Conservation (phyloP, 1,140 invertebrate species). For the Atta cephalotes region DNA sequence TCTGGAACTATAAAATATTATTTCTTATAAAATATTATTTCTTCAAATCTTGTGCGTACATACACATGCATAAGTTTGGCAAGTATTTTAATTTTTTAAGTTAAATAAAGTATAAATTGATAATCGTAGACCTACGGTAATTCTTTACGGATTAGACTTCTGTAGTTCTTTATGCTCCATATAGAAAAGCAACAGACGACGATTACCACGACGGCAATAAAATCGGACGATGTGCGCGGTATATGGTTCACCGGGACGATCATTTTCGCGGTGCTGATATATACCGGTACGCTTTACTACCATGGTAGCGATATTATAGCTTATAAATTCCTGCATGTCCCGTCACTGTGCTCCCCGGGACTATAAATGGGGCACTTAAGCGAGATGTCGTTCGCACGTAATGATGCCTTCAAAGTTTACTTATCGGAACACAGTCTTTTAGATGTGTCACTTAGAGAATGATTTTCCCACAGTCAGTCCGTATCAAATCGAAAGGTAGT, state of each 20-base stretch:
- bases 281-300: constrained; percentile 81
- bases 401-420: constrained; percentile 77
- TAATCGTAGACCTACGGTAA: constrained; percentile 38
- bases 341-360: constrained; percentile 68
- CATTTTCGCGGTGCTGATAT: constrained; percentile 80
- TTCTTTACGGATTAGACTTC: constrained; percentile 41
- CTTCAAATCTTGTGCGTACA: neutral
- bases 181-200: constrained; percentile 70
- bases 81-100: neutral
- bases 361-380: constrained; percentile 80
- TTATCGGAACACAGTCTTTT: constrained; percentile 62
- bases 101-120: neutral
- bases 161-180: constrained; percentile 56
- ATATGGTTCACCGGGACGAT: constrained; percentile 64
- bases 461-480: constrained; percentile 54
- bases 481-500: constrained; percentile 16
- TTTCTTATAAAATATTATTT: neutral
- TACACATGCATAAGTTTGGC: neutral
- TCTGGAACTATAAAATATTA: too few relatives aligned
- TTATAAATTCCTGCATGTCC: constrained; percentile 81
- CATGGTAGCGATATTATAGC: constrained; percentile 83
- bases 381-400: constrained; percentile 79
- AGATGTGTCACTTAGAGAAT: constrained; percentile 53
- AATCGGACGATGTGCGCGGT: constrained; percentile 66
- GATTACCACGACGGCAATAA: constrained; percentile 76